Base-by-base conservation (phyloP, 2,888 invertebrate species). In the Sinotaia quadrata region DNA sequence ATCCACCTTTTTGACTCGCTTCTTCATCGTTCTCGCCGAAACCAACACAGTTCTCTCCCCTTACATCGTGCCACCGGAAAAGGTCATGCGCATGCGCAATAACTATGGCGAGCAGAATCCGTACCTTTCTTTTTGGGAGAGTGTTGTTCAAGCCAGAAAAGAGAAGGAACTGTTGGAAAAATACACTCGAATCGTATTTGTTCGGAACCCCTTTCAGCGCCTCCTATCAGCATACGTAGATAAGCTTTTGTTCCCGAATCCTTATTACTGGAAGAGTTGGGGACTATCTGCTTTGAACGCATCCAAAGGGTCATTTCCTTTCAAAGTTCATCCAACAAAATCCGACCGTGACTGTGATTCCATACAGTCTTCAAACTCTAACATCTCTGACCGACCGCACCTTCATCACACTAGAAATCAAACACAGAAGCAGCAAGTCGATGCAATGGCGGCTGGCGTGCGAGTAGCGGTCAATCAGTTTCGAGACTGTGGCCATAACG, bases 221-320 rank as follows among this genome's bases (percentile, higher is more conserved):
- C 31, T 65, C 33, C 56, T 54, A 56, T 65, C 65, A 3, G 41
- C 54, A 3, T 65, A 65, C 27, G 65, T 65, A 33, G 65, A 65
- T 47, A 65, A 65, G 18, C 65, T 65, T 7, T 2, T 65, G 10
- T 41, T 44, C 5, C 65, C 65, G 8, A 65, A 65, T 47, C 65
- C 56, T 1, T 29, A 44, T 47, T 65, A 65, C 65, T 65, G 65
- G 65, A 18, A 21, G 15, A 12, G 12, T 15, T 65, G 65, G 65
- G 65, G 65, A 3, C 10, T 37, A 24, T 56, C 56, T n/a, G 65
- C 65, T 2, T 15, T 41, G 56, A n/a, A n/a, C n/a, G n/a, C n/a
- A n/a, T n/a, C n/a, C n/a, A n/a, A n/a, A n/a, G n/a, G n/a, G n/a
- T n/a, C n/a, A n/a, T n/a, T n/a, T n/a, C n/a, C n/a, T n/a, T n/a